Base-by-base conservation (phyloP, 1,140 invertebrate genomes). In the Triops longicaudatus region DNA sequence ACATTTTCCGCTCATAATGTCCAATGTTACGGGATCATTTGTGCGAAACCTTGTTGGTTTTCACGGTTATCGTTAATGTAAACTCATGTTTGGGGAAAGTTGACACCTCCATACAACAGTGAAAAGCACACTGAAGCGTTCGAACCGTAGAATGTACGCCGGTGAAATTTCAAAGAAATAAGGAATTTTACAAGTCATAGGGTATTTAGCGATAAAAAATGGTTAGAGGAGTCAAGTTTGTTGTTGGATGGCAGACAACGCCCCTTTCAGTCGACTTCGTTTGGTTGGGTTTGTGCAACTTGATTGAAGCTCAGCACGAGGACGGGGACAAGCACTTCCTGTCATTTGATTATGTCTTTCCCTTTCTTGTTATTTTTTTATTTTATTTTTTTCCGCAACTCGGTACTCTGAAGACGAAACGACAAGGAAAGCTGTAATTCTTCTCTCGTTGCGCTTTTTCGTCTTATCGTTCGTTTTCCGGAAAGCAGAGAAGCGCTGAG, bases 301-400 rank as follows among this genome's bases (percentile, higher is more conserved):
- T 63, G 17, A 63, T 63, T 63, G 50, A 63, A 63, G 50, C 50
- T 5, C 50, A 63, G 50, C 50, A 17, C 50, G 50, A 14, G 14
- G 50, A 63, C 22, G 50, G 50, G 31, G 14, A 63, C 50, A 17
- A 63, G 50, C 50, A 63, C 50, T 63, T 63, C 50, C 50, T 63
- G 50, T 63, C 50, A 63, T 63, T 63, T 22, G 50, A 63, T 63
- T 63, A 63, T 63, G 14, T 63, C 22, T 63, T 63, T 63, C 50
- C 50, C 50, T 22, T 63, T 63, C 22, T 22, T 63, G 17, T 63
- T n/a, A n/a, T n/a, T n/a, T n/a, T n/a, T 22, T 22, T 63, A 6
- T 63, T 22, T 63, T 63, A 14, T 22, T 17, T 17, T 63, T 22
- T 63, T 17, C 14, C 5, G 10, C 50, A 5, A 63, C 50, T 22